Evolutionary conservation across 2,888 invertebrate species (phyloP).

Genomic region (Tholera decimalis): DNA sequence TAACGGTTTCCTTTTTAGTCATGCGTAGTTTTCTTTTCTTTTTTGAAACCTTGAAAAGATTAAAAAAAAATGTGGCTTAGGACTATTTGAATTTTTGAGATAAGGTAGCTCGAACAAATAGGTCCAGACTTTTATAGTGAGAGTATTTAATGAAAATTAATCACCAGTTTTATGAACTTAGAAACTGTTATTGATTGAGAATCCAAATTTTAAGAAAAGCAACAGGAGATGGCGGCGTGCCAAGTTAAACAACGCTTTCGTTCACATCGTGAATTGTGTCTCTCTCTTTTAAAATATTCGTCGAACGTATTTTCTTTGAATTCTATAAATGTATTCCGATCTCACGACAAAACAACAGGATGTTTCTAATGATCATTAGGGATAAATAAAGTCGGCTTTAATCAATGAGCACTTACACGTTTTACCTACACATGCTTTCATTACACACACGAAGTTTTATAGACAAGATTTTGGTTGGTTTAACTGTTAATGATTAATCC

Average conservation of each 20-base stretch:
- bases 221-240: constrained; percentile 53
- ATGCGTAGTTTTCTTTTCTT: no score
- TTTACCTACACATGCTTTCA: no score
- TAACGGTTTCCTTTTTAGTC: no score
- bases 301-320: constrained; percentile 10
- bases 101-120: no score
- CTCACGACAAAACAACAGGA: not conserved
- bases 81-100: no score
- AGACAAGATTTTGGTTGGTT: no score
- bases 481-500: no score
- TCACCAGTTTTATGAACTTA: not conserved
- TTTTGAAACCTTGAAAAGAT: no score
- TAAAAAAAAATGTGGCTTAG: no score
- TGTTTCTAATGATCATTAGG: not conserved
- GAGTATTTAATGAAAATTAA: not conserved
- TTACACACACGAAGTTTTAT: no score
- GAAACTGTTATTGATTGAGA: constrained; percentile 6
- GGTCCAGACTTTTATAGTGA: not conserved
- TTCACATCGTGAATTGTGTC: not conserved
- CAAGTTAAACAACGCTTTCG: constrained; percentile 37
- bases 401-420: not conserved
- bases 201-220: constrained; percentile 30
- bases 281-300: constrained; percentile 33
- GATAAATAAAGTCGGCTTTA: no score
- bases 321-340: constrained; percentile 15